Evolutionary conservation across 2,888 invertebrate genomes (phyloP).

Genomic region (Chalcis sispes): DNA sequence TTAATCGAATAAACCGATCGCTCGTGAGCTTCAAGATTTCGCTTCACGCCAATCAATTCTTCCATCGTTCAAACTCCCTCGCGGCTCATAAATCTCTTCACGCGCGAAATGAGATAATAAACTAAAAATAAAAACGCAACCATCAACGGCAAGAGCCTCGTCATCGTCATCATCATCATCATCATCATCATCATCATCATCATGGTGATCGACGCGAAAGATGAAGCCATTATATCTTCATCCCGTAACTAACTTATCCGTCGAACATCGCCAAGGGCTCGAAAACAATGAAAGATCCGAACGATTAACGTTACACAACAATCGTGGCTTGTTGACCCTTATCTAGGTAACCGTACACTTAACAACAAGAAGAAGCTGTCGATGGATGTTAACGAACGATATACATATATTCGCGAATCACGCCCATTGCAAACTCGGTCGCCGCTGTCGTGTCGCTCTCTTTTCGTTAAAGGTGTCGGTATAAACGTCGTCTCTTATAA

Average conservation of each 20-base stretch:
- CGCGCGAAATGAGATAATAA: constrained; percentile 23
- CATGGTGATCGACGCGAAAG: constrained; percentile 3
- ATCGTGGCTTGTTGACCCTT: constrained; percentile 3
- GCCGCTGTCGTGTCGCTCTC: no score
- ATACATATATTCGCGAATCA: constrained; percentile 12
- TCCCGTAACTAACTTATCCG: not conserved
- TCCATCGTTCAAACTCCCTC: constrained; percentile 35
- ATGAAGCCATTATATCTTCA: not conserved
- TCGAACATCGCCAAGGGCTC: not conserved
- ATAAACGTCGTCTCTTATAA: no score
- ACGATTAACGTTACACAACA: not conserved
- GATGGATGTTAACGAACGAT: no score
- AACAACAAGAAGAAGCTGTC: not conserved
- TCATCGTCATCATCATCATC: not conserved
- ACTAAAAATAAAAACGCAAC: constrained; percentile 5
- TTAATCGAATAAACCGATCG: constrained; percentile 28
- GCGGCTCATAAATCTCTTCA: constrained; percentile 32
- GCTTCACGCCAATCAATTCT: constrained; percentile 42
- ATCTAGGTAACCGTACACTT: not conserved
- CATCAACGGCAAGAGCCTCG: not conserved
- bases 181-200: no score
- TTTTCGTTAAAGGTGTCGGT: no score
- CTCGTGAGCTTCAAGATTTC: constrained; percentile 24
- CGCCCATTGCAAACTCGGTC: not conserved
- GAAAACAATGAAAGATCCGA: constrained; percentile 29